Percentiles rank a stretch among this genome's conserved stretches.
These are phyloP conservation scores for Equus quagga DNA, from an alignment of 2,113 vertebrate genomes.

Conservation along the genomic window DNA sequence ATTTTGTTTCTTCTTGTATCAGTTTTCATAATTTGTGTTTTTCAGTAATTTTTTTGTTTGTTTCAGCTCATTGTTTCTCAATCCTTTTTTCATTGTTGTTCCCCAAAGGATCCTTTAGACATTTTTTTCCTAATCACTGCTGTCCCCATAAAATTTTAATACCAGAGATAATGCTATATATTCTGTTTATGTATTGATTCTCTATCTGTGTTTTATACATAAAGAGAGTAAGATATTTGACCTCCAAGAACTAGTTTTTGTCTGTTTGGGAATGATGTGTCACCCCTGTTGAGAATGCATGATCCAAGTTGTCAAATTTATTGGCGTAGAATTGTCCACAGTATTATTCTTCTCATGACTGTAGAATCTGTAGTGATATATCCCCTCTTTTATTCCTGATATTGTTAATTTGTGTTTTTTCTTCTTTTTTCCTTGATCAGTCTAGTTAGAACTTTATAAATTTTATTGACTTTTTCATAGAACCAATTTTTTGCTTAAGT, in stretches of 20 bases:
- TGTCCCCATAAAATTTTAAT: neutral
- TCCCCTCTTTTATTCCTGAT: neutral
- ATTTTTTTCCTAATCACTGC: neutral
- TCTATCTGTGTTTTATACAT: neutral
- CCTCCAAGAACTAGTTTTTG: neutral
- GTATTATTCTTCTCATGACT: neutral
- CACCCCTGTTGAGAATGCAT: neutral
- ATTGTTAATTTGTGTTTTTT: neutral
- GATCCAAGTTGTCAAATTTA: neutral
- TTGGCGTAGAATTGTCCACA: neutral
- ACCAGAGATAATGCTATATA: neutral
- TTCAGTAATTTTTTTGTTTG: neutral
- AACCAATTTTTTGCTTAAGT: neutral
- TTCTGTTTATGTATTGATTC: neutral
- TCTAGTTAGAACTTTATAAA: constrained; percentile 1
- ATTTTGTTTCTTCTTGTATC: neutral
- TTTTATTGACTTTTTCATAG: constrained; percentile 5
- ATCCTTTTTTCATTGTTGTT: neutral
- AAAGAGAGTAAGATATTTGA: neutral
- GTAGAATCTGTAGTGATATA: neutral
- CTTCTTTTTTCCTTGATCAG: neutral
- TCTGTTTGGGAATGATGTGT: neutral
- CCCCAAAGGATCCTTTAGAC: neutral
- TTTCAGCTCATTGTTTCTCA: neutral
- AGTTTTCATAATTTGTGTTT: neutral